These are phyloP conservation scores for Tinamus guttatus DNA, from an alignment of 2,113 vertebrate species.

Conservation along the genomic window DNA sequence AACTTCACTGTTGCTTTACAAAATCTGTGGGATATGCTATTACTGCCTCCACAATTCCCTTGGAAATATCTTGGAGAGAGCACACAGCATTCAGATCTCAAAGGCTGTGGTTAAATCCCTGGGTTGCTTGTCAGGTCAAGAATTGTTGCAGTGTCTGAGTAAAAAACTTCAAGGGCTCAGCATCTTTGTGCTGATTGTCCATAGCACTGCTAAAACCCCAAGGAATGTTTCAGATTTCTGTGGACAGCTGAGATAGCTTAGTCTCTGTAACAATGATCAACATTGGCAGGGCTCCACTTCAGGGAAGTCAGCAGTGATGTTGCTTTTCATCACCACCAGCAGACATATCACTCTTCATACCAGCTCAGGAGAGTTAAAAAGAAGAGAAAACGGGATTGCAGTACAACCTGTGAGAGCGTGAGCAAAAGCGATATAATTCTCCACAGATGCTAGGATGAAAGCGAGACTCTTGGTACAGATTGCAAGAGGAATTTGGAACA, in stretches of 20 bases:
- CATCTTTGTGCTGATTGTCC: slow-evolving; percentile 27
- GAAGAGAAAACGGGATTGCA: background rate
- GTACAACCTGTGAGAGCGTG: background rate
- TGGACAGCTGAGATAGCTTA: slow-evolving; percentile 29
- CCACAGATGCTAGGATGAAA: background rate
- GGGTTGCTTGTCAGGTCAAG: slow-evolving; percentile 43
- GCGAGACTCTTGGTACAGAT: background rate
- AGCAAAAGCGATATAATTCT: background rate
- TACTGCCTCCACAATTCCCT: background rate
- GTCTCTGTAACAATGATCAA: slow-evolving; percentile 30
- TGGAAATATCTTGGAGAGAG: background rate
- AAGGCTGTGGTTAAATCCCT: slow-evolving; percentile 15
- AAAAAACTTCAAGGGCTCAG: background rate
- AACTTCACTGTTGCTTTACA: background rate
- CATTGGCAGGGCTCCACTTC: background rate
- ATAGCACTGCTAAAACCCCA: background rate
- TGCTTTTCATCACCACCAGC: slow-evolving; percentile 8
- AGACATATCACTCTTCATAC: background rate
- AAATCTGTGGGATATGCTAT: background rate
- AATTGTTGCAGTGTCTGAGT: background rate
- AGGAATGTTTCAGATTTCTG: slow-evolving; percentile 24
- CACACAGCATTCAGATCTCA: background rate
- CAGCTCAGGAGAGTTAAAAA: background rate
- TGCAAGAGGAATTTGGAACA: background rate
- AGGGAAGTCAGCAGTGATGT: background rate